phyloP scores from a whole-genome alignment of 2,113 vertebrate genomes.

The Ptilonorhynchus violaceus region DNA sequence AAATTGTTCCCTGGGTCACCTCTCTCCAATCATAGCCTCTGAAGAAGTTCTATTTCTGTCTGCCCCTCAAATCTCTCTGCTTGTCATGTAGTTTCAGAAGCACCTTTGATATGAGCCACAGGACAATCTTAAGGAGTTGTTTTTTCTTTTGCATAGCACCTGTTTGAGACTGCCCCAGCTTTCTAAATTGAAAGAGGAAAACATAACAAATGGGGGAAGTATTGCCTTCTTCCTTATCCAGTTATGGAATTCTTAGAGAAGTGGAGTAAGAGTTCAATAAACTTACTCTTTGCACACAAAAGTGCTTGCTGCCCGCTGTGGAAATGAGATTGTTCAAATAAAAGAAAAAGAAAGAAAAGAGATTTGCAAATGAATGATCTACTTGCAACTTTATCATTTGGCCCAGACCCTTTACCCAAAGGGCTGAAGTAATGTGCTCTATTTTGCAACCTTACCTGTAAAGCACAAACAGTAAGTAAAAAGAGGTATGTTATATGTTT shows the following conservation, averaged over 20 bases:
- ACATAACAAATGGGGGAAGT: accelerated
- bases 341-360: background rate
- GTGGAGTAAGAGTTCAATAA: background rate
- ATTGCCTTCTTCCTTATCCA: background rate
- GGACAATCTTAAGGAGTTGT: background rate
- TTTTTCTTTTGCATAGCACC: background rate
- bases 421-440: background rate
- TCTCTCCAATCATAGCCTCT: background rate
- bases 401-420: background rate
- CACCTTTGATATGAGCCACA: conserved; percentile 1
- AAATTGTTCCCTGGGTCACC: background rate
- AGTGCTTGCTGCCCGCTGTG: background rate
- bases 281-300: background rate
- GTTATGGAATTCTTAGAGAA: background rate
- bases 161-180: background rate
- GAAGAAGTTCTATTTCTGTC: conserved; percentile 52
- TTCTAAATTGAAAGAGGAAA: background rate
- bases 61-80: background rate
- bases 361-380: accelerated
- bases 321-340: background rate
- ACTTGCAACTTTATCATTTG: background rate
- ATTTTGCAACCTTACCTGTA: background rate
- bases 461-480: background rate
- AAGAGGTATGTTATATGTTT: background rate
- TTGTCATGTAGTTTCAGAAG: conserved; percentile 56